Evolutionary conservation across 2,888 invertebrate species (phyloP).

Genomic region (Stegophylla sp.): DNA sequence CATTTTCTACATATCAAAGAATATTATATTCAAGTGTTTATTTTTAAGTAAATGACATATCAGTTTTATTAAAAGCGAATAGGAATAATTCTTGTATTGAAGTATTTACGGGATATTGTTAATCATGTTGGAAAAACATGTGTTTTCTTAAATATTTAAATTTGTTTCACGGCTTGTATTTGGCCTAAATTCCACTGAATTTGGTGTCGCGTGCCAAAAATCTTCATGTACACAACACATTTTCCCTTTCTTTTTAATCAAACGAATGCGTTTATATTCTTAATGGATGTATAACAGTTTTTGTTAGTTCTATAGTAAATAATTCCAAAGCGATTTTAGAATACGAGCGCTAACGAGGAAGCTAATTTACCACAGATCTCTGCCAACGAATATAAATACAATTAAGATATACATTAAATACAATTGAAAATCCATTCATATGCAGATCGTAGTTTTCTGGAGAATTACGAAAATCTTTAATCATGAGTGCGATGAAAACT

Average conservation of each 20-base stretch:
- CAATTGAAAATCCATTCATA: too few species aligned
- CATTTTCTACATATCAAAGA: too few species aligned
- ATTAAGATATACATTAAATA: too few species aligned
- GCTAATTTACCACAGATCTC: too few species aligned
- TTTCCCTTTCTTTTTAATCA: background rate
- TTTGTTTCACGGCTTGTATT: conserved; percentile 46
- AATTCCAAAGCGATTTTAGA: background rate
- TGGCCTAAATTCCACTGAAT: conserved; percentile 55
- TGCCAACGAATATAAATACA: too few species aligned
- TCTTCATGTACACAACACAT: conserved; percentile 1
- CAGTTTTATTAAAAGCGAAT: conserved; percentile 5
- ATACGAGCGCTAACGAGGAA: too few species aligned
- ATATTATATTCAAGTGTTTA: too few species aligned
- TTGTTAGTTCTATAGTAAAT: background rate
- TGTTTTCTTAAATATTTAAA: conserved; percentile 49
- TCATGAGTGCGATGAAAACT: too few species aligned
- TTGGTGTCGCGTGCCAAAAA: conserved; percentile 35
- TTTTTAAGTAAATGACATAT: background rate
- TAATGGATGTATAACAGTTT: background rate
- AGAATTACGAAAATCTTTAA: too few species aligned
- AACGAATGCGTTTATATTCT: background rate
- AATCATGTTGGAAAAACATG: conserved; percentile 26
- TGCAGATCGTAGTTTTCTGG: too few species aligned
- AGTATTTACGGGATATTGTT: conserved; percentile 1
- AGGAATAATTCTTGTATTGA: background rate